phyloP scores from a whole-genome alignment of 2,888 invertebrate species.

The Philopedon plagiatum region DNA sequence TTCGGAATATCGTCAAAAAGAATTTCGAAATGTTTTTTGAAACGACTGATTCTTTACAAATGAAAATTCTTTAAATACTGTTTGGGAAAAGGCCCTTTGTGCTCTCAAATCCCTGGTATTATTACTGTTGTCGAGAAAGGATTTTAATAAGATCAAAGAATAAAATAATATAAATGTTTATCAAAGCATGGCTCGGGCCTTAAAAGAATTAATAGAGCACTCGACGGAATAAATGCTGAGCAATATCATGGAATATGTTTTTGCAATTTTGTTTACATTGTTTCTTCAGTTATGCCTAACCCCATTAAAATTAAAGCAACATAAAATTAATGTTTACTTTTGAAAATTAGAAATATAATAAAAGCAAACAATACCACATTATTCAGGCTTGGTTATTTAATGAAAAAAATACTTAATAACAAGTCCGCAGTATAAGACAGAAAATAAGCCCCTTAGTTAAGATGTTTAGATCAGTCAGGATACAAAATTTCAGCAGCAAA shows the following conservation, averaged over 20 bases:
- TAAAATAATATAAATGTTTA: conserved; percentile 11
- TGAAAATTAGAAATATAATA: too few species aligned
- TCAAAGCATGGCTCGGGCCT: neutral
- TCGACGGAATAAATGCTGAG: neutral
- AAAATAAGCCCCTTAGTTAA: too few species aligned
- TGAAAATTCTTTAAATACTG: conserved; percentile 20
- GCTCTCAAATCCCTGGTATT: neutral
- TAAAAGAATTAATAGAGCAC: neutral
- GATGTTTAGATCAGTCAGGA: too few species aligned
- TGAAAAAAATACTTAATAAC: too few species aligned
- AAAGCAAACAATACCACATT: too few species aligned
- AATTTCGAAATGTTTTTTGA: conserved; percentile 8
- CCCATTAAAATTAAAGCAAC: too few species aligned
- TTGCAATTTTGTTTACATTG: neutral
- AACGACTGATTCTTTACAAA: conserved; percentile 13
- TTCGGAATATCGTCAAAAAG: neutral
- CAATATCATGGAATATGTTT: neutral
- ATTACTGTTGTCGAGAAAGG: neutral
- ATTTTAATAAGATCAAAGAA: conserved; percentile 12
- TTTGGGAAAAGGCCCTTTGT: neutral
- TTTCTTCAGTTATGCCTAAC: too few species aligned
- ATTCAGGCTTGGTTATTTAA: too few species aligned
- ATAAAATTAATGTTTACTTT: too few species aligned
- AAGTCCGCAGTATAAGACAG: too few species aligned
- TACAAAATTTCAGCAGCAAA: too few species aligned